A percentile compares a stretch with the other conserved stretches of the same genome.
Conservation (phyloP, 2,113 vertebrate species). For the Sardina pilchardus region DNA sequence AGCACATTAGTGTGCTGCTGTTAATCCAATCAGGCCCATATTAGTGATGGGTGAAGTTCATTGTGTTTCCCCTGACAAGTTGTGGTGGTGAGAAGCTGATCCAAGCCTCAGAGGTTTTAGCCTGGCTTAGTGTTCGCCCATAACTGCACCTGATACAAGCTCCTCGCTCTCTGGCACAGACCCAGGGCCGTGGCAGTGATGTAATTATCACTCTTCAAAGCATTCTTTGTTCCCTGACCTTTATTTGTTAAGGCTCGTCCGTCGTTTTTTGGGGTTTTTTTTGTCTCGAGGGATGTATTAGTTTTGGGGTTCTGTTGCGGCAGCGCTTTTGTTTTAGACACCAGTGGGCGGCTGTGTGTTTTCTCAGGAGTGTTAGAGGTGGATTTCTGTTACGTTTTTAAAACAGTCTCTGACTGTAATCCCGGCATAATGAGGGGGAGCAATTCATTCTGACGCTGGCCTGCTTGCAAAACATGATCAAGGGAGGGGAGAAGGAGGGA, state of each 20-base stretch:
- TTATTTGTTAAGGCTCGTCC: conserved; percentile 56
- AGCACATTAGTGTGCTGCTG: background rate
- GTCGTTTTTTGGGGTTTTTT: conserved; percentile 24
- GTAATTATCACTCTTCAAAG: conserved; percentile 70
- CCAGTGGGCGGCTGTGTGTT: background rate
- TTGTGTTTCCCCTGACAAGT: conserved; percentile 12
- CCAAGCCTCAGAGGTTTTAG: background rate
- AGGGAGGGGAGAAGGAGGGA: background rate
- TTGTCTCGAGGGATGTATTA: conserved; percentile 50
- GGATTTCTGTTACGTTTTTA: conserved; percentile 54
- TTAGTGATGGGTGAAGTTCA: conserved; percentile 7
- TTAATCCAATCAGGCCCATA: background rate
- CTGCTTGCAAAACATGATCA: conserved; percentile 55
- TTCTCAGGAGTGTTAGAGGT: conserved; percentile 60
- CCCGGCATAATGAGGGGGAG: conserved; percentile 62
- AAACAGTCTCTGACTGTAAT: conserved; percentile 64
- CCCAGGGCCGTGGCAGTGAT: conserved; percentile 60
- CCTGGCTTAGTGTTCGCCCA: background rate
- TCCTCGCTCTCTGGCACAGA: conserved; percentile 51
- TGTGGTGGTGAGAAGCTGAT: background rate
- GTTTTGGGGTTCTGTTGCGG: conserved; percentile 60
- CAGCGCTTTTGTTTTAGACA: conserved; percentile 49
- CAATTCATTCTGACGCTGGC: conserved; percentile 47
- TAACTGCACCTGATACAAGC: conserved; percentile 12
- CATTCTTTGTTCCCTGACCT: conserved; percentile 75